Evolutionary conservation across 2,113 vertebrate species (phyloP).

Genomic region (Malurus alboscapulatus): DNA sequence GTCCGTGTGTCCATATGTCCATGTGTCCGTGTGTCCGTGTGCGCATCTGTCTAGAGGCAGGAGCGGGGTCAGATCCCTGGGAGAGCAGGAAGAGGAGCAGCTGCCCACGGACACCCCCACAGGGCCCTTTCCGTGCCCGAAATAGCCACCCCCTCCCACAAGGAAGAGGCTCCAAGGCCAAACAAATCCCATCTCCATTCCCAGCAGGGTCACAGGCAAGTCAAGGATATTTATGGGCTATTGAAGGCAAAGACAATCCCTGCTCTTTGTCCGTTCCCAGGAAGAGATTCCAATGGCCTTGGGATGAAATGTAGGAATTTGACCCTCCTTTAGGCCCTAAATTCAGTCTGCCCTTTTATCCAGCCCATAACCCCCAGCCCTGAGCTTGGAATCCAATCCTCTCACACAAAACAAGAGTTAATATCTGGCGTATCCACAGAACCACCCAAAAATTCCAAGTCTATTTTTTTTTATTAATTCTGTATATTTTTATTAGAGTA

Average conservation of each 20-base stretch:
- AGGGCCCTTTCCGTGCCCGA: neutral
- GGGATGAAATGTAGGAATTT: neutral
- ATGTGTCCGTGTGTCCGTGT: rapidly evolving
- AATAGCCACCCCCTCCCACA: neutral
- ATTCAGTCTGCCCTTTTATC: neutral
- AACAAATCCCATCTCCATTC: conserved; percentile 3
- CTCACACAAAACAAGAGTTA: neutral
- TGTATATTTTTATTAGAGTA: conserved; percentile 12
- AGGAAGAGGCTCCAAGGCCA: neutral
- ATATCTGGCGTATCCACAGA: neutral
- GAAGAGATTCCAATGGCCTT: neutral
- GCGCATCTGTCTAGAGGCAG: rapidly evolving
- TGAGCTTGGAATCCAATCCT: neutral
- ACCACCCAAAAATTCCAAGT: neutral
- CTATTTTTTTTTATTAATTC: conserved; percentile 29
- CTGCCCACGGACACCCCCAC: neutral
- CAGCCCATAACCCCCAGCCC: neutral
- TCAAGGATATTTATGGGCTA: conserved; percentile 8
- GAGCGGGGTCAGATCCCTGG: neutral
- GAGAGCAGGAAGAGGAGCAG: neutral
- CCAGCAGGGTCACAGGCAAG: neutral
- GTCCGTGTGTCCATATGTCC: neutral
- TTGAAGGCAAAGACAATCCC: conserved; percentile 30
- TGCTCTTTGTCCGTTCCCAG: neutral
- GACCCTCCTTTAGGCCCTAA: neutral